phyloP scores from a whole-genome alignment of 2,888 invertebrate genomes.

The Cryptosula pallasiana region DNA sequence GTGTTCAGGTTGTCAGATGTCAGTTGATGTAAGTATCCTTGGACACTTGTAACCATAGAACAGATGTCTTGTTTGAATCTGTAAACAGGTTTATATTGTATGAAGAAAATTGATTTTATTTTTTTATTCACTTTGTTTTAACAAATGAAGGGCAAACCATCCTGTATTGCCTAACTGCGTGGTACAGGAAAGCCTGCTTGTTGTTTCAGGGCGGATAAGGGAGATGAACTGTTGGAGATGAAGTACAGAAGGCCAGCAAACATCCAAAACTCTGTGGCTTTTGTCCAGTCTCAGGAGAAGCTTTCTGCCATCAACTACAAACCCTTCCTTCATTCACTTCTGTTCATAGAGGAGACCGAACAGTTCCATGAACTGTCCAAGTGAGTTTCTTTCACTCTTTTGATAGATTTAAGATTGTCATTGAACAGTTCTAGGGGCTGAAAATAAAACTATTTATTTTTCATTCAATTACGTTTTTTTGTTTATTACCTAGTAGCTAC shows the following conservation, averaged over 20 bases:
- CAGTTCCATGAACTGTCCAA: conserved; percentile 63
- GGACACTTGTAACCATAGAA: too few species aligned
- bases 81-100: too few species aligned
- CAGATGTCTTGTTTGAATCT: not conserved
- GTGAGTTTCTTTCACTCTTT: conserved; percentile 32
- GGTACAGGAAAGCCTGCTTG: too few species aligned
- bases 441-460: too few species aligned
- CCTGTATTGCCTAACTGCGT: too few species aligned
- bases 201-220: too few species aligned
- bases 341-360: conserved; percentile 73
- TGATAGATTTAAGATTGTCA: too few species aligned
- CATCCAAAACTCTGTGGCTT: not conserved
- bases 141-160: too few species aligned
- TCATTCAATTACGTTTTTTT: too few species aligned
- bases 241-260: not conserved
- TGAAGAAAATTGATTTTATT: not conserved
- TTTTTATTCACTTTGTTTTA: too few species aligned
- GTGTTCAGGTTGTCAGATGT: not conserved
- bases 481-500: too few species aligned
- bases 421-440: too few species aligned
- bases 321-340: conserved; percentile 68
- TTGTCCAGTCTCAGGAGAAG: not conserved
- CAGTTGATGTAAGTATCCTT: not conserved
- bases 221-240: not conserved
- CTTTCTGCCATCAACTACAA: conserved; percentile 60